Evolutionary conservation across 2,888 invertebrate genomes (phyloP).

Genomic region (Argyresthia goedartella): DNA sequence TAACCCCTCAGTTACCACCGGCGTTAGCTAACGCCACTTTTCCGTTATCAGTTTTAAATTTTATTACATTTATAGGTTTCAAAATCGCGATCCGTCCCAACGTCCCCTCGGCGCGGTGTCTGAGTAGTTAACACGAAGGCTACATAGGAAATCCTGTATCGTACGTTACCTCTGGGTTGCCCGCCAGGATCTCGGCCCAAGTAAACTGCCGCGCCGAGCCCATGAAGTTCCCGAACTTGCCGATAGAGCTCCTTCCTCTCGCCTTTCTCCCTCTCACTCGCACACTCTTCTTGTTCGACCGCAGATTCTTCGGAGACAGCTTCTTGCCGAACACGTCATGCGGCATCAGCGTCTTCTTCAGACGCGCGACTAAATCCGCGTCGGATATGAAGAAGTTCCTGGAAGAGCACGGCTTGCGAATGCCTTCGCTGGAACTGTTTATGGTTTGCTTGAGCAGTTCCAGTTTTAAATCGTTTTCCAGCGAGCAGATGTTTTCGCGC

Average conservation of each 20-base stretch:
- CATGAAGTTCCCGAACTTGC: constrained; percentile 65
- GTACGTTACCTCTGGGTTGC: constrained; percentile 64
- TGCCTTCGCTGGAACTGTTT: constrained; percentile 55
- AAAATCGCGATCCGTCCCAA: too few relatives aligned
- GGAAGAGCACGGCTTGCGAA: constrained; percentile 54
- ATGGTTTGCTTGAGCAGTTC: constrained; percentile 53
- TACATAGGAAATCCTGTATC: too few relatives aligned
- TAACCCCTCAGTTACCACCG: too few relatives aligned
- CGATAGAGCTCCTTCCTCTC: constrained; percentile 55
- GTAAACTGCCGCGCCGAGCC: constrained; percentile 70
- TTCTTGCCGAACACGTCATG: constrained; percentile 61
- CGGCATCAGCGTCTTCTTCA: constrained; percentile 62
- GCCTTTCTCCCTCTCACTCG: constrained; percentile 56
- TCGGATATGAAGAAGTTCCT: constrained; percentile 63
- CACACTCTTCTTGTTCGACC: constrained; percentile 64
- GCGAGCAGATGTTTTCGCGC: constrained; percentile 51
- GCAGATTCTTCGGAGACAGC: constrained; percentile 74
- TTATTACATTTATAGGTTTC: too few relatives aligned
- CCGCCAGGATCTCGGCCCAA: constrained; percentile 76
- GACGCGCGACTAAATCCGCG: constrained; percentile 51
- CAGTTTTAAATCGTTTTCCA: constrained; percentile 54
- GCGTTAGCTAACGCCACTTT: too few relatives aligned
- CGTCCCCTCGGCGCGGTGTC: too few relatives aligned
- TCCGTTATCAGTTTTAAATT: too few relatives aligned
- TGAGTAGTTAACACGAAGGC: too few relatives aligned